Base-by-base conservation (phyloP, 2,113 vertebrate species). In the Pterocles orientalis region DNA sequence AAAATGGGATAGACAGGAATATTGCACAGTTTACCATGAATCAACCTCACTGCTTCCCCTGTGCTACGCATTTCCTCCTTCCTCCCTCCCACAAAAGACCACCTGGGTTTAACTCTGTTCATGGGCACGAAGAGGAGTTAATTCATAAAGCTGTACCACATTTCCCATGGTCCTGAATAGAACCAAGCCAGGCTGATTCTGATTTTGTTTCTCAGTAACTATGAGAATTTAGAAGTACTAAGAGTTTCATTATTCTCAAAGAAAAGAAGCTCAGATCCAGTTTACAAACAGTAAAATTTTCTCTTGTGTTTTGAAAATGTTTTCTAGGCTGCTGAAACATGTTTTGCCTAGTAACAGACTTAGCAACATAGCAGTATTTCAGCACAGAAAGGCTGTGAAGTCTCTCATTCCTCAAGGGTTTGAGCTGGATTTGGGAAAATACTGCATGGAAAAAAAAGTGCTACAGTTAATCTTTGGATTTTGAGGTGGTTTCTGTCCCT, bases 281-380 rank as follows among this genome's bases (percentile, higher is more conserved):
- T 94, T 94, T 88, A 68, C 92, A 95, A 95, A 93, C 69, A 90
- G 39, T 1, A 51, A 84, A 78, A 90, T 61, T 88, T 75, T 29
- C 92, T 82, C 92, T n/a, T 88, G 39, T 76, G 92, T 93, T 97
- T 71, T 71, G 73, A 56, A 57, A 68, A 79, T 34, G 92, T 79
- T 96, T 96, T 81, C 58, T 17, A 56, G 65, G 88, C 93, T 95
- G 88, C 80, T 93, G 34, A 92, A 92, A 89, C 81, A 58, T 70
- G 92, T 94, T 97, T 96, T 94, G 86, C 96, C 36, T 97, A 25
- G 96, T 95, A 94, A 96, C 96, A 94, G 86, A 62, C 91, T 33
- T 92, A 95, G 94, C 91, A 94, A 97, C 96, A 13, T 26, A 17
- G 5, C 68, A 57, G 85, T 24, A 51, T 90, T 90, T 85, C 75